Evolutionary conservation across 2,888 invertebrate species (phyloP).

Genomic region (Troilus luridus): DNA sequence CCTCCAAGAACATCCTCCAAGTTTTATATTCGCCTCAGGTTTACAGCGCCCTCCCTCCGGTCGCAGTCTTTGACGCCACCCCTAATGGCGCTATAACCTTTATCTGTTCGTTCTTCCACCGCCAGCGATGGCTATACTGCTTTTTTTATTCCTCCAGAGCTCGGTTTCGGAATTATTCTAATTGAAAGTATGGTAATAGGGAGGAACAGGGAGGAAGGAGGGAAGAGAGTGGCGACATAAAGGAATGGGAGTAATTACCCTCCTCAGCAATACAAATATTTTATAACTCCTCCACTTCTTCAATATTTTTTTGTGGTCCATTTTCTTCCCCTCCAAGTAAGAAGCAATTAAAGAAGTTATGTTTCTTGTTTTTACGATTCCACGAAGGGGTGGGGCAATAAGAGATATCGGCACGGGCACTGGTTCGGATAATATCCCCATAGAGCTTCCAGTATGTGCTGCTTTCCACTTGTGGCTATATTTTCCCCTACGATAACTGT

Average conservation of each 20-base stretch:
- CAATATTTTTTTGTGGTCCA: slow-evolving; percentile 44
- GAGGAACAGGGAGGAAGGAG: background rate
- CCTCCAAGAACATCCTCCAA: slow-evolving; percentile 36
- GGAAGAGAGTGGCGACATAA: slow-evolving; percentile 40
- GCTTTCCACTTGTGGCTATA: background rate
- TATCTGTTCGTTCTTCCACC: slow-evolving; percentile 44
- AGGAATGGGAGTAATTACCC: slow-evolving; percentile 47
- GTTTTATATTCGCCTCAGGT: slow-evolving; percentile 48
- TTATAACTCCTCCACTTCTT: slow-evolving; percentile 41
- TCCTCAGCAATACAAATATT: slow-evolving; percentile 23
- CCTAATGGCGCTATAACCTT: slow-evolving; percentile 46
- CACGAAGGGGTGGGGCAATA: slow-evolving; percentile 20
- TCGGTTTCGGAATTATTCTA: slow-evolving; percentile 43
- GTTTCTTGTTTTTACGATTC: slow-evolving; percentile 41
- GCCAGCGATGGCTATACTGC: slow-evolving; percentile 20
- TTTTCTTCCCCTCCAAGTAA: slow-evolving; percentile 44
- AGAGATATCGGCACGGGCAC: slow-evolving; percentile 37
- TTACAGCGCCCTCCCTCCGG: background rate
- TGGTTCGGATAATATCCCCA: background rate
- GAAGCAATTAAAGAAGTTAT: slow-evolving; percentile 47
- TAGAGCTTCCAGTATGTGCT: background rate
- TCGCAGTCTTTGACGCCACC: slow-evolving; percentile 29
- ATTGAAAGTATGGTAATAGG: slow-evolving; percentile 49
- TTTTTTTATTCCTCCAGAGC: slow-evolving; percentile 43
- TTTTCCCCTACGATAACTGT: background rate